A percentile compares a stretch with the other conserved stretches of the same genome.
Evolutionary conservation across 2,113 vertebrate species (phyloP).

Genomic region (cattle (Bos taurus)): DNA sequence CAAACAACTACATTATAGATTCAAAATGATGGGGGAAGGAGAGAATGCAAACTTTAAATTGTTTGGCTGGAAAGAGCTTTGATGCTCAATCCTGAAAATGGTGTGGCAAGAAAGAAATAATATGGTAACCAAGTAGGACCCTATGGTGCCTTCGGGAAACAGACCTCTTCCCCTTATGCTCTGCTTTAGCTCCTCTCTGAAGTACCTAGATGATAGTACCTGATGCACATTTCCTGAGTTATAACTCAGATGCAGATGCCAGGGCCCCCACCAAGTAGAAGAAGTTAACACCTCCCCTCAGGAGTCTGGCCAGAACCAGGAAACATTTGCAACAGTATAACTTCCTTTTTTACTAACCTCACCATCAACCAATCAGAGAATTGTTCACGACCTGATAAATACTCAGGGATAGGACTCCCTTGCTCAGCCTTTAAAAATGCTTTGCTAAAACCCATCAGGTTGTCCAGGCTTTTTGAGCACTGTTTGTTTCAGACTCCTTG

Average conservation of each 20-base stretch:
- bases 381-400: neutral
- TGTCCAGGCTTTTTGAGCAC: neutral
- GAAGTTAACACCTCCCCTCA: neutral
- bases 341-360: neutral
- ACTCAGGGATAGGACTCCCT: neutral
- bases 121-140: neutral
- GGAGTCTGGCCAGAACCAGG: neutral
- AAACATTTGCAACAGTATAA: neutral
- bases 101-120: neutral
- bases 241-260: neutral
- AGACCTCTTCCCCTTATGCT: neutral
- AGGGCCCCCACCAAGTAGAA: neutral
- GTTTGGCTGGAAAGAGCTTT: neutral
- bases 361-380: neutral
- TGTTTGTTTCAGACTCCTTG: neutral
- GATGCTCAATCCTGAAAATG: neutral
- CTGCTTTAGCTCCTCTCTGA: neutral
- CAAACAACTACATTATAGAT: neutral
- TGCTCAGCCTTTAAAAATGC: neutral
- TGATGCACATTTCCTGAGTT: neutral
- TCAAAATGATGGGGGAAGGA: neutral
- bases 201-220: neutral
- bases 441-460: neutral
- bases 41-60: neutral
- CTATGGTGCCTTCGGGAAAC: neutral